Base-by-base conservation (phyloP, 2,113 vertebrate species). In the Otolemur garnettii region DNA sequence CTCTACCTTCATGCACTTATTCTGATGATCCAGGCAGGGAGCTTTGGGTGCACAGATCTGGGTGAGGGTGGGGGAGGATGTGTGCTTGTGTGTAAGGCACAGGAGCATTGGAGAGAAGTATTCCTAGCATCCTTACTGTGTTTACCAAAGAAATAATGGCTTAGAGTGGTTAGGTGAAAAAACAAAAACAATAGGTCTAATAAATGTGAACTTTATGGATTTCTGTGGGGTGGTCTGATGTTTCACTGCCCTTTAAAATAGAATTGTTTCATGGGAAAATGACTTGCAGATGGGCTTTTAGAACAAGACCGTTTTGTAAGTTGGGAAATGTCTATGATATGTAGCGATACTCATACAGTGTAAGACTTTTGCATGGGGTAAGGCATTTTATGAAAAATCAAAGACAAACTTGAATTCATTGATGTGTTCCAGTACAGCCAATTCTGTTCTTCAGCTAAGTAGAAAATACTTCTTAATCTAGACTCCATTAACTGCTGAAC, bases 361-460 rank as follows among this genome's bases (percentile, higher is more conserved):
- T 50, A 50, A 50, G 45, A 50, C 35, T 53, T 91, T 71, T 68
- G 60, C 86, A 38, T n/a, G 55, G n/a, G 26, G 35, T 62, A 55
- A 90, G 12, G 35, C 57, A 90, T 87, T 95, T 74, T 83, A 81
- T 79, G 53, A 87, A 94, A 85, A 91, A 68, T 3, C 19, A 68
- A 94, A 90, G 78, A 90, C 21, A 85, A 50, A 90, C 77, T 83
- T 93, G 62, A 71, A 91, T 91, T 85, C 53, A 69, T 62, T 75
- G 38, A 77, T 89, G 12, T 45, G n/a, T 94, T 94, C 38, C 45
- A 75, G 0, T 72, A 59, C 18, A 71, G 5, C 69, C 35, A 53
- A 4, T 90, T 96, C 38, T 90, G 9, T 80, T 96, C 42, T 85
- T 95, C 60, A 94, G 57, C 75, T 79, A 95, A 87, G n/a, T 50